Conservation (phyloP, 2,113 vertebrate genomes). For the Strix aluco region DNA sequence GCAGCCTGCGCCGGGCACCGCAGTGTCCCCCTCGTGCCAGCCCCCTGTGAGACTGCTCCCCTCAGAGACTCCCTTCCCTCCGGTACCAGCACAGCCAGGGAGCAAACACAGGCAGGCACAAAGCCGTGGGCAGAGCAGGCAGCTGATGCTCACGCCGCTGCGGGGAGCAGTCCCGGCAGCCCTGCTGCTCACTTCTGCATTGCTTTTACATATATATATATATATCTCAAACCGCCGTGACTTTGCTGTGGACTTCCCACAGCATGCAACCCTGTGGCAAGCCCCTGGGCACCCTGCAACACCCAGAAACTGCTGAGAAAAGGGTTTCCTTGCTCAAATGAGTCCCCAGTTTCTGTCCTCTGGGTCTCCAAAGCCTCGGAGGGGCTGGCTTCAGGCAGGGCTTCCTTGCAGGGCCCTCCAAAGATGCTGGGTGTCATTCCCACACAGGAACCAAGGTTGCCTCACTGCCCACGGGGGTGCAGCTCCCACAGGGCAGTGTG, state of each 20-base stretch:
- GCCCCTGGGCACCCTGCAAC: neutral
- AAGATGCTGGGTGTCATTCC: neutral
- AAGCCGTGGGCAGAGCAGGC: neutral
- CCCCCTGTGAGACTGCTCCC: neutral
- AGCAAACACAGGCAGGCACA: neutral
- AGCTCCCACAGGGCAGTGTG: neutral
- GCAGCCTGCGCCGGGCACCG: neutral
- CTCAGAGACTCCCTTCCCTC: neutral
- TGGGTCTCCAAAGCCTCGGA: neutral
- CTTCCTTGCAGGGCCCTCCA: neutral
- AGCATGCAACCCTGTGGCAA: neutral
- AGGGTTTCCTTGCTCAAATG: neutral
- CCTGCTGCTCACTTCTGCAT: neutral
- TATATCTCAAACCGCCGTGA: neutral
- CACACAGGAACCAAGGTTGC: neutral
- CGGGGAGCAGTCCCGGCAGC: neutral
- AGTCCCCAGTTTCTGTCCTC: neutral
- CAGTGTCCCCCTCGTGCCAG: neutral
- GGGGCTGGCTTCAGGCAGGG: neutral
- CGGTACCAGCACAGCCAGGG: neutral
- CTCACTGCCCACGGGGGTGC: neutral
- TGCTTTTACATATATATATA: neutral
- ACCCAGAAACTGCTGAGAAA: neutral
- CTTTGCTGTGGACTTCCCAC: neutral
- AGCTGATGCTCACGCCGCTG: neutral